These are phyloP conservation scores for Rhinolophus ferrumequinum DNA, from an alignment of 2,113 vertebrate species.

Conservation along the genomic window DNA sequence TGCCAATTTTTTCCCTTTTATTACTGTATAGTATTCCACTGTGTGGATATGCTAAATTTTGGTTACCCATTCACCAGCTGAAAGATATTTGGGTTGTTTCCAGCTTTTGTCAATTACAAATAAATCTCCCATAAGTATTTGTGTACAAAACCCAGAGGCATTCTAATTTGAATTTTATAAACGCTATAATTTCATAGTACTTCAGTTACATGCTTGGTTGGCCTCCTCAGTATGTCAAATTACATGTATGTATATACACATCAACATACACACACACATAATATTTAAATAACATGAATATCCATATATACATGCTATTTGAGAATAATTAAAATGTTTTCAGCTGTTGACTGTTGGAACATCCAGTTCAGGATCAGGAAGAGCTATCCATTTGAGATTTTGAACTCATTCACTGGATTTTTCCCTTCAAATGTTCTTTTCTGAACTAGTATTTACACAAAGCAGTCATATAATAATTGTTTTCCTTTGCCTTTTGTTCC, in stretches of 20 bases:
- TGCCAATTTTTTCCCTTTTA: neutral
- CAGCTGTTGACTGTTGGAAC: neutral
- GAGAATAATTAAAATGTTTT: neutral
- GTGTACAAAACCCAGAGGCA: neutral
- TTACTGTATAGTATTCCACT: neutral
- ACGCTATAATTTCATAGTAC: neutral
- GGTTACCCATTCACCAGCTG: neutral
- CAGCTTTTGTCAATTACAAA: neutral
- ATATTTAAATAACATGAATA: neutral
- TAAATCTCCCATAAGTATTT: neutral
- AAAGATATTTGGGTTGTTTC: neutral
- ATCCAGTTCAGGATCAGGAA: neutral
- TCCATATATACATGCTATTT: neutral
- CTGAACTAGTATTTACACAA: neutral
- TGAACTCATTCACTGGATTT: neutral
- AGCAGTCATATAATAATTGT: neutral
- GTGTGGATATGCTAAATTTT: neutral
- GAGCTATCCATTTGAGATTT: neutral
- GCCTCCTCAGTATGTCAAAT: neutral
- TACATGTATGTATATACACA: neutral
- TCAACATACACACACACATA: neutral
- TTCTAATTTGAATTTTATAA: neutral
- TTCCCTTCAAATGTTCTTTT: neutral
- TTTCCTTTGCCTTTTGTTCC: neutral
- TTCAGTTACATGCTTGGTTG: neutral